Evolutionary conservation across 2,888 invertebrate species (phyloP), one percentile per base, ranked within the genome.

Genomic region (Lasioglossum calceatum): DNA sequence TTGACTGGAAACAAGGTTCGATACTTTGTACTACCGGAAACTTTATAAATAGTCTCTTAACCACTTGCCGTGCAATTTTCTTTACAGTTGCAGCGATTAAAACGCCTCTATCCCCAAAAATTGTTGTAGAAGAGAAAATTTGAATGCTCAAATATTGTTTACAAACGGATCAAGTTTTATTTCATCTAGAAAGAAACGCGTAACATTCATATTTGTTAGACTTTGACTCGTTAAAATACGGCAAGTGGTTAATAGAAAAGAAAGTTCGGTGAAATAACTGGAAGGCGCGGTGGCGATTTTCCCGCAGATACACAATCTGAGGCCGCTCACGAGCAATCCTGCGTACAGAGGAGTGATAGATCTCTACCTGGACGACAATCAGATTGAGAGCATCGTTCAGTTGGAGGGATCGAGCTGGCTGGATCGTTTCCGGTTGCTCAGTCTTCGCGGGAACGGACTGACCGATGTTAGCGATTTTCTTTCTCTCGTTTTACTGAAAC

Each of bases 361-460:
- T 93, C 95, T 98, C 44, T 97, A 97, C 93, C 94, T 98, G 92
- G 98, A 98, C 92, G 96, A 97, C 93, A 98, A 98, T 94, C 96
- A 96, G 74, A 96, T 98, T 77, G 96, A 96, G 16, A 96, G 96
- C 72, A 96, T 97, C 70, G 97, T 97, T 70, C 95, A 96, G 88
- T 94, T 98, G 81, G 98, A 98, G 93, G 97, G 97, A 32, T 97
- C 98, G 0, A 96, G 97, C 92, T 98, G 98, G 98, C 96, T 98
- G 89, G 96, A 97, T 50, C 96, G 97, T 78, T 98, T 98, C 93
- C 96, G 98, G 77, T 96, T 98, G 4, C 95, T 98, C n/a, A 98
- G 97, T 92, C 96, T 98, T 54, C 96, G 97, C 71, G 97, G 97
- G 70, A 98, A 98, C 94, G 96, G 96, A 92, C 94, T 98, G 72